Percentiles rank a stretch among this genome's conserved stretches.
These are phyloP conservation scores for Tachina fera DNA, from an alignment of 2,888 invertebrate species.

Conservation along the genomic window DNA sequence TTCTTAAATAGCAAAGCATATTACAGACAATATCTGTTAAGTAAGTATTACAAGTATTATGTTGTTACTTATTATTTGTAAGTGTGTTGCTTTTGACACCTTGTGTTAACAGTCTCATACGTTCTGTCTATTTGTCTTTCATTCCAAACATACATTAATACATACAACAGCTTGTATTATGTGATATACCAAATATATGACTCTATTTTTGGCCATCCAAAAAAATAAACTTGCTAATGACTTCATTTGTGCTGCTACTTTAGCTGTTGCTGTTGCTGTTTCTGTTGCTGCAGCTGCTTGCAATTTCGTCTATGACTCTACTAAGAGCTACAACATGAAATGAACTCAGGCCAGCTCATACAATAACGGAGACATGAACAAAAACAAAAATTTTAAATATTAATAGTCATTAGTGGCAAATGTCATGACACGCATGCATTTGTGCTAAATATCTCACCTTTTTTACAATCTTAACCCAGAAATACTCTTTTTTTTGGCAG, in stretches of 20 bases:
- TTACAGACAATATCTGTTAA: slow-evolving; percentile 47
- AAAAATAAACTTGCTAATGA: slow-evolving; percentile 59
- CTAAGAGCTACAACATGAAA: slow-evolving; percentile 35
- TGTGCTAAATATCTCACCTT: slow-evolving; percentile 71
- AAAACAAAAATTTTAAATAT: slow-evolving; percentile 43
- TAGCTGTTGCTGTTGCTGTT: not conserved
- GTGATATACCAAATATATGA: slow-evolving; percentile 34
- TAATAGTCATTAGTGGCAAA: slow-evolving; percentile 69
- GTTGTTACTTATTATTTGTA: slow-evolving; percentile 68
- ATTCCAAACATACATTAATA: slow-evolving; percentile 26
- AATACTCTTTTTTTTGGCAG: slow-evolving; percentile 59
- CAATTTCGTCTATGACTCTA: slow-evolving; percentile 34
- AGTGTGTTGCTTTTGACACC: slow-evolving; percentile 70
- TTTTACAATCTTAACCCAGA: slow-evolving; percentile 66
- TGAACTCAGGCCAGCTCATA: slow-evolving; percentile 56
- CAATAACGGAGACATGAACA: slow-evolving; percentile 3
- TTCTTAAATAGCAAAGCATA: slow-evolving; percentile 47
- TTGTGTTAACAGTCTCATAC: slow-evolving; percentile 64
- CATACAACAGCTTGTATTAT: slow-evolving; percentile 40
- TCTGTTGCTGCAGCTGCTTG: slow-evolving; percentile 43
- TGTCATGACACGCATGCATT: slow-evolving; percentile 72
- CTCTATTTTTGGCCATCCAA: slow-evolving; percentile 51
- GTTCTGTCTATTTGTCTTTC: slow-evolving; percentile 57
- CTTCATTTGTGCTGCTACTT: slow-evolving; percentile 54
- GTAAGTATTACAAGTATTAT: slow-evolving; percentile 53